phyloP scores from a whole-genome alignment of 2,113 vertebrate species.

The Lophura nycthemera region DNA sequence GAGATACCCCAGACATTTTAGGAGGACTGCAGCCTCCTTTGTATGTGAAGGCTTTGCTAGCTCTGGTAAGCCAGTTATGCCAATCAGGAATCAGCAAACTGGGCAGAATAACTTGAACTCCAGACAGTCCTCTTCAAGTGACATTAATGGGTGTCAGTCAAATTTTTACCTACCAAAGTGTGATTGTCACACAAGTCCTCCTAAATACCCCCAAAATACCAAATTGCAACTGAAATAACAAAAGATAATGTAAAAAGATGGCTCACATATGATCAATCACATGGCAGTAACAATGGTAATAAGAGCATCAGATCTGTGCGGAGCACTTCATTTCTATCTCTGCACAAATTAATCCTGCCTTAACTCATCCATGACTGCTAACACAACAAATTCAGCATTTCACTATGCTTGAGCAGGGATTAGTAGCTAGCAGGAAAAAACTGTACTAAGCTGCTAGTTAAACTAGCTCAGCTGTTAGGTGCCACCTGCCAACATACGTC shows the following conservation, averaged over 20 bases:
- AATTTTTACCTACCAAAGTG: neutral
- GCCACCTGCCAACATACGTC: neutral
- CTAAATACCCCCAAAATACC: neutral
- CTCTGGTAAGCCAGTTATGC: neutral
- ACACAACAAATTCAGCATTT: neutral
- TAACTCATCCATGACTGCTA: slow-evolving; percentile 2
- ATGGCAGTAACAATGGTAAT: neutral
- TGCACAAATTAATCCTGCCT: neutral
- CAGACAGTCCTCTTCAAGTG: neutral
- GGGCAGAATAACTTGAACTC: neutral
- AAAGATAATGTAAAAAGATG: neutral
- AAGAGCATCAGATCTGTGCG: neutral
- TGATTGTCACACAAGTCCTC: neutral
- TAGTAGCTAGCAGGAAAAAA: neutral
- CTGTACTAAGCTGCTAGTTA: neutral
- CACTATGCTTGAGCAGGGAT: neutral
- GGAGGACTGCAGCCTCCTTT: neutral
- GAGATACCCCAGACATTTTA: neutral
- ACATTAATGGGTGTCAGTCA: neutral
- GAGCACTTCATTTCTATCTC: neutral
- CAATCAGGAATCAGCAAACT: neutral
- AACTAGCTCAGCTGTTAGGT: neutral
- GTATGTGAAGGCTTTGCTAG: neutral
- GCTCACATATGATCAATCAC: neutral
- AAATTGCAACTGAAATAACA: neutral